Base-by-base conservation (phyloP, 2,797 vertebrate genomes). In the Enteromius radiatus region DNA sequence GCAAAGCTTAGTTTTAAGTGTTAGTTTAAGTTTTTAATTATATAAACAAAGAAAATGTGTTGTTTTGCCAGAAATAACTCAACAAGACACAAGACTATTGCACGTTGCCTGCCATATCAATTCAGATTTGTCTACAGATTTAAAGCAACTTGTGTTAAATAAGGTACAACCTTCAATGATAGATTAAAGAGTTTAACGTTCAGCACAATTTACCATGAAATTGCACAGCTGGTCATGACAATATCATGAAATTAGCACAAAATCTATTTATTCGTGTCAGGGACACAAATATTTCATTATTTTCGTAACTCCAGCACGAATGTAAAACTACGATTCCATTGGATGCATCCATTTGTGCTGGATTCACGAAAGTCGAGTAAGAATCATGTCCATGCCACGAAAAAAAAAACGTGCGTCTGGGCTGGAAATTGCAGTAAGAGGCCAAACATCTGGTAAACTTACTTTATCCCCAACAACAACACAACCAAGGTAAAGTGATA, bases 371-470 rank as follows among this genome's bases (percentile, higher is more conserved):
- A n/a, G n/a, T n/a, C n/a, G n/a, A n/a, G n/a, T n/a, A n/a, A n/a
- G n/a, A n/a, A n/a, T n/a, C n/a, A n/a, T n/a, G n/a, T n/a, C n/a
- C n/a, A n/a, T n/a, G n/a, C n/a, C n/a, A n/a, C n/a, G n/a, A n/a
- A n/a, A n/a, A n/a, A n/a, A n/a, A n/a, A n/a, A n/a, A n/a, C n/a
- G n/a, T n/a, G n/a, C n/a, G n/a, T n/a, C n/a, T n/a, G n/a, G n/a
- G n/a, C n/a, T n/a, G n/a, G 12, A 54, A 54, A 74, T 74, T 36
- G 10, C 47, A 73, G 21, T 15, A 54, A 36, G 47, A 54, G 28
- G 19, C 47, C 11, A 74, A 73, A 74, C 47, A 74, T 74, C 70
- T 74, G 70, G 70, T 54, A 36, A 54, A 74, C 47, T n/a, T 36
- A 36, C 31, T 54, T 8, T 1, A 52, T 21, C 47, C 19, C 33